Evolutionary conservation across 2,888 invertebrate genomes (phyloP).

Genomic region (Hoplodrina blanda): DNA sequence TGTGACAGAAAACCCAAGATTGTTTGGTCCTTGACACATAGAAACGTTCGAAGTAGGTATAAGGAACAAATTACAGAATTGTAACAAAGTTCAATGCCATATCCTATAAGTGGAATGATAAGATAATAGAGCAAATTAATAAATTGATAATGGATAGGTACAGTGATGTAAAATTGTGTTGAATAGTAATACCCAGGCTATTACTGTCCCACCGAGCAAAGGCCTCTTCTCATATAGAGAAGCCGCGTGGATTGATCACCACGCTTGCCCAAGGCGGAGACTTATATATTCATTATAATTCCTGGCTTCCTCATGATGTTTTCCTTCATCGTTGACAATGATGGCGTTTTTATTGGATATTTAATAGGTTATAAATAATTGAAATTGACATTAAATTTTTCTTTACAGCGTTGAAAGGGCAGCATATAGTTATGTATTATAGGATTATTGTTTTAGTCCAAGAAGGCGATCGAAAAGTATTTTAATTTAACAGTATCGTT

Average conservation of each 20-base stretch:
- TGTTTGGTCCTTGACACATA: conserved; percentile 23
- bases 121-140: conserved; percentile 4
- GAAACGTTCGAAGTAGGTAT: neutral
- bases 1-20: conserved; percentile 29
- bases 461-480: neutral
- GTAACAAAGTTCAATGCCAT: conserved; percentile 6
- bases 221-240: too few relatives aligned
- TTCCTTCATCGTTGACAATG: too few relatives aligned
- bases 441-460: too few relatives aligned
- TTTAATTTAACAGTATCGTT: neutral
- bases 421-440: neutral
- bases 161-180: neutral
- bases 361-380: neutral
- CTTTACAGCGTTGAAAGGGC: neutral
- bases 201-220: too few relatives aligned
- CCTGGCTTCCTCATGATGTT: too few relatives aligned
- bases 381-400: neutral
- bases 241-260: too few relatives aligned
- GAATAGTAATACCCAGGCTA: too few relatives aligned
- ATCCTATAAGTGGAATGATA: conserved; percentile 4
- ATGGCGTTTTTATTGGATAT: too few relatives aligned
- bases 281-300: too few relatives aligned
- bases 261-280: too few relatives aligned
- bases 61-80: neutral
- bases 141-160: neutral